These are phyloP conservation scores for Phataginus tetradactyla DNA, from an alignment of 2,797 vertebrate species.

Conservation along the genomic window DNA sequence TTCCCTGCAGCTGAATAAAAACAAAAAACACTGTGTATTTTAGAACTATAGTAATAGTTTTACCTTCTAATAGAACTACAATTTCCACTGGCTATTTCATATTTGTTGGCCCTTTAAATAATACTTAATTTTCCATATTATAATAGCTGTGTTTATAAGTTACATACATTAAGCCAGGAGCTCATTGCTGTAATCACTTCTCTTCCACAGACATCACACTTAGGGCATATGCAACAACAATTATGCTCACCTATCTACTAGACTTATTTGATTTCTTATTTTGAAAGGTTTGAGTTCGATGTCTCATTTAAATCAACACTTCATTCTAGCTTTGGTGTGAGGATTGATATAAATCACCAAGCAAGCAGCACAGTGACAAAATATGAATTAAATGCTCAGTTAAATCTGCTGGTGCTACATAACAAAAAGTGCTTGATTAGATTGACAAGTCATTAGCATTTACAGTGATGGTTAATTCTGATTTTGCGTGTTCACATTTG, in stretches of 20 bases:
- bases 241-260: background rate
- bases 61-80: background rate
- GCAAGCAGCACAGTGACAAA: constrained; percentile 41
- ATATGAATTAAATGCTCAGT: constrained; percentile 71
- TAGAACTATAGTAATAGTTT: background rate
- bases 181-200: background rate
- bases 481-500: background rate
- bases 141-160: background rate
- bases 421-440: constrained; percentile 48
- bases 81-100: background rate
- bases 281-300: background rate
- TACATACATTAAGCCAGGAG: background rate
- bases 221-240: background rate
- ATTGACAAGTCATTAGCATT: constrained; percentile 7
- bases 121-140: constrained; percentile 21
- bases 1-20: background rate
- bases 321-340: constrained; percentile 27
- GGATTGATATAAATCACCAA: constrained; percentile 45
- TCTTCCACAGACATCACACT: background rate
- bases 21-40: background rate
- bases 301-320: background rate
- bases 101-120: background rate
- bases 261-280: background rate
- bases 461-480: background rate
- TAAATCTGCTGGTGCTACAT: constrained; percentile 9